Evolutionary conservation across 2,113 vertebrate species (phyloP).

Genomic region (Petrocephalus microphthalmus): DNA sequence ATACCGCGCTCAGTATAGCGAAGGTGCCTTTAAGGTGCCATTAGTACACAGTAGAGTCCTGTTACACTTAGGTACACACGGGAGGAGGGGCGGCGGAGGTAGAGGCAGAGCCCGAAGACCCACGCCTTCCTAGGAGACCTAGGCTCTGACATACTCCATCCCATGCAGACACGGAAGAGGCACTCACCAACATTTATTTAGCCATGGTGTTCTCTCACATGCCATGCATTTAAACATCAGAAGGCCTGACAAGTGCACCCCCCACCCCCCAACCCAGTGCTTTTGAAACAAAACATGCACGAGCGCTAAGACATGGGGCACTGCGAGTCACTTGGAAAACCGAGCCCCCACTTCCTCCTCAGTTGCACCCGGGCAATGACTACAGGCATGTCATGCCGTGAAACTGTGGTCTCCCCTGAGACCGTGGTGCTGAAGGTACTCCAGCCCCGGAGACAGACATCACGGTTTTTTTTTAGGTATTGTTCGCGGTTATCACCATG

Average conservation of each 20-base stretch:
- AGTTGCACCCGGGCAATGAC: not conserved
- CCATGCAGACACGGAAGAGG: not conserved
- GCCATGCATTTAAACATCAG: not conserved
- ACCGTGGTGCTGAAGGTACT: not conserved
- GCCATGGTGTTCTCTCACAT: not conserved
- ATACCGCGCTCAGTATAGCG: not conserved
- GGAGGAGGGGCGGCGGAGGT: not conserved
- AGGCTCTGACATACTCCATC: not conserved
- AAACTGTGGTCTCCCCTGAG: not conserved
- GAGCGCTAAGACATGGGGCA: not conserved
- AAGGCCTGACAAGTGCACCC: not conserved
- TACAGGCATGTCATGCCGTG: not conserved
- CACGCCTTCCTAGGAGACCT: not conserved
- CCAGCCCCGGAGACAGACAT: not conserved
- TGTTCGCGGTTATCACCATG: not conserved
- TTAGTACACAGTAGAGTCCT: not conserved
- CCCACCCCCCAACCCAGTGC: not conserved
- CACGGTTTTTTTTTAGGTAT: not conserved
- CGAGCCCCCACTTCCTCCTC: not conserved
- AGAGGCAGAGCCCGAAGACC: not conserved
- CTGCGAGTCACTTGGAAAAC: not conserved
- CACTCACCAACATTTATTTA: not conserved
- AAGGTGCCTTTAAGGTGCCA: not conserved
- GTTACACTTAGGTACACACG: constrained; percentile 8
- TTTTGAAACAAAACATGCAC: not conserved